Evolutionary conservation across 2,113 vertebrate species (phyloP).

Genomic region (Toxostoma redivivum): DNA sequence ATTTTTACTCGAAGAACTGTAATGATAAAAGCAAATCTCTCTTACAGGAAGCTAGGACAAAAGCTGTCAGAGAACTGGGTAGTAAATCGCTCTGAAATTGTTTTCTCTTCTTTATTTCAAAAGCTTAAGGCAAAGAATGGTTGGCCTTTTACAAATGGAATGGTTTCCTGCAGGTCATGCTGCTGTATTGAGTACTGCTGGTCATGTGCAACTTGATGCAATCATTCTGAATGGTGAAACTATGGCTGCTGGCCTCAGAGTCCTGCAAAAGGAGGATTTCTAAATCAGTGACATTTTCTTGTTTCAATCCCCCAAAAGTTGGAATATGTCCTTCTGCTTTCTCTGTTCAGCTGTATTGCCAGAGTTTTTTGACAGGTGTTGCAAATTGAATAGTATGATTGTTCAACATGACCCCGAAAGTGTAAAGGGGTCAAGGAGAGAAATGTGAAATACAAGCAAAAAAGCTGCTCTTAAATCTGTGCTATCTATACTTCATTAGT

Average conservation of each 20-base stretch:
- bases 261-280: conserved; percentile 73
- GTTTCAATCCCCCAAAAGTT: conserved; percentile 73
- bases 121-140: conserved; percentile 69
- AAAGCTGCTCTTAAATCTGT: background rate
- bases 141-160: conserved; percentile 78
- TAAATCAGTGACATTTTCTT: conserved; percentile 74
- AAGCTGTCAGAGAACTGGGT: conserved; percentile 61
- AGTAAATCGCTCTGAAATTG: conserved; percentile 75
- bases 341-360: background rate
- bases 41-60: conserved; percentile 68
- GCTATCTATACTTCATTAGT: background rate
- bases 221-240: conserved; percentile 76
- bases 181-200: conserved; percentile 71
- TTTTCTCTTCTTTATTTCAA: conserved; percentile 75
- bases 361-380: background rate
- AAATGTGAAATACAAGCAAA: background rate
- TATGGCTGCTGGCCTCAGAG: conserved; percentile 67
- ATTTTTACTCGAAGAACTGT: conserved; percentile 71
- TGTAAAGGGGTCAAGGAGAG: background rate
- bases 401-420: background rate
- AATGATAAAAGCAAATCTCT: conserved; percentile 70
- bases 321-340: background rate
- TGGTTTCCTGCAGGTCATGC: conserved; percentile 71
- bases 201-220: conserved; percentile 73
- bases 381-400: conserved; percentile 33